Evolutionary conservation across 2,888 invertebrate species (phyloP).

Genomic region (Cosmia trapezina): DNA sequence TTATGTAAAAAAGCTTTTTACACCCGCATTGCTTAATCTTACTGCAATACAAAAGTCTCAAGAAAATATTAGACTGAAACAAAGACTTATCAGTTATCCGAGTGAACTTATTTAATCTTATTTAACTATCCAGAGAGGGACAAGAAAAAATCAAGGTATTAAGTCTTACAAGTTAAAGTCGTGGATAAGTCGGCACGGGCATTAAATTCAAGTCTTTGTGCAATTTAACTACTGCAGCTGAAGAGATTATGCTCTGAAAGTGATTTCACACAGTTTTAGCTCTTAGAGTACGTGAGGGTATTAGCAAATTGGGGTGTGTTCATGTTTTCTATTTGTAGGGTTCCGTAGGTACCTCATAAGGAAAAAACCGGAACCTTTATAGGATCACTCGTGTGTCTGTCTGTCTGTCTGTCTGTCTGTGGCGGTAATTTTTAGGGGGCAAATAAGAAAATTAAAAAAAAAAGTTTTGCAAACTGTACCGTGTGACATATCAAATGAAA

Average conservation of each 20-base stretch:
- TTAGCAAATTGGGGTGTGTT: slow-evolving; percentile 18
- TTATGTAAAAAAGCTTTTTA: neutral
- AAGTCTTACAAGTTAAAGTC: slow-evolving; percentile 75
- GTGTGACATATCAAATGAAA: too few relatives aligned
- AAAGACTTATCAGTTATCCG: slow-evolving; percentile 28
- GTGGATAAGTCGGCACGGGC: slow-evolving; percentile 73
- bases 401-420: too few relatives aligned
- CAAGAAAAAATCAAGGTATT: slow-evolving; percentile 69
- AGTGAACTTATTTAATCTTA: slow-evolving; percentile 55
- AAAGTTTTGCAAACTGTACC: too few relatives aligned
- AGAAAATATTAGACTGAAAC: slow-evolving; percentile 15
- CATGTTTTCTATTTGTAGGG: slow-evolving; percentile 2
- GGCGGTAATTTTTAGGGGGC: too few relatives aligned
- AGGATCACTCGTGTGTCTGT: too few relatives aligned
- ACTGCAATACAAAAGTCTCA: neutral
- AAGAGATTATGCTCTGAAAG: slow-evolving; percentile 74
- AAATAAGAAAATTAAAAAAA: too few relatives aligned
- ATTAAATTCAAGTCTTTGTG: slow-evolving; percentile 84
- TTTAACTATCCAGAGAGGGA: slow-evolving; percentile 46
- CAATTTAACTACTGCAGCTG: slow-evolving; percentile 81
- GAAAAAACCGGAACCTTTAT: too few relatives aligned
- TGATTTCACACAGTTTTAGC: slow-evolving; percentile 72
- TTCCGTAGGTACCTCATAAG: too few relatives aligned
- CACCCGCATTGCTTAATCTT: neutral
- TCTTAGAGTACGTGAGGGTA: slow-evolving; percentile 56